Percentiles rank a stretch among this genome's conserved stretches.
These are phyloP conservation scores for Hepsetus odoe DNA, from an alignment of 2,113 vertebrate species.

Conservation along the genomic window DNA sequence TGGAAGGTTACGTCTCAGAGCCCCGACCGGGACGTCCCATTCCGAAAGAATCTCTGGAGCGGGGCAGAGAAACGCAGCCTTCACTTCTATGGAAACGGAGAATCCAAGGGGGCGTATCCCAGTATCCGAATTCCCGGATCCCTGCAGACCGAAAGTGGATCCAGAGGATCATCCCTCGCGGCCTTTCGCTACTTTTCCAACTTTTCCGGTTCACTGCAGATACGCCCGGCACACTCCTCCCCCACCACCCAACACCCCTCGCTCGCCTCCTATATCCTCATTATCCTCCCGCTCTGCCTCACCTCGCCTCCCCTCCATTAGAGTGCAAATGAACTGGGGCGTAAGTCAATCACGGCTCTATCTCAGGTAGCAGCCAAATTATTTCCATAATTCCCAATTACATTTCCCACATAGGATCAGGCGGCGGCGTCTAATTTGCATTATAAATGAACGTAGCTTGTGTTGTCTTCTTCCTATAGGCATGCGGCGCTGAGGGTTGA, in stretches of 20 bases:
- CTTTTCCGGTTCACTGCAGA: neutral
- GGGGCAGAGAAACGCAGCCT: no score
- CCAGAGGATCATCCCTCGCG: neutral
- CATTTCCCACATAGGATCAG: slow-evolving; percentile 20
- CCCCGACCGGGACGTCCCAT: no score
- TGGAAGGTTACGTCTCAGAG: no score
- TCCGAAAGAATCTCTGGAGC: no score
- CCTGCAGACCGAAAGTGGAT: no score
- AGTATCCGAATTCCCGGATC: no score
- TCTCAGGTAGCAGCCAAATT: slow-evolving; percentile 35
- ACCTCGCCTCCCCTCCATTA: slow-evolving; percentile 29
- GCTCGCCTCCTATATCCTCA: slow-evolving; percentile 11
- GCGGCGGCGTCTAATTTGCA: slow-evolving; percentile 18
- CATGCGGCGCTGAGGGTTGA: slow-evolving; percentile 36
- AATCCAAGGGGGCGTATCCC: no score
- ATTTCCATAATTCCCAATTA: slow-evolving; percentile 47
- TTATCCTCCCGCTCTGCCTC: neutral
- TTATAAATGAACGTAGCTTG: slow-evolving; percentile 48
- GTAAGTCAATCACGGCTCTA: slow-evolving; percentile 37
- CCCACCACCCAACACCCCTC: neutral
- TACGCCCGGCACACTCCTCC: neutral
- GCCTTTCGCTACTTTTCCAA: neutral
- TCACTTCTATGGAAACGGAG: no score
- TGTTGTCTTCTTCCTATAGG: slow-evolving; percentile 45
- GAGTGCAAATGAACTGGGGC: slow-evolving; percentile 40